Percentiles rank a stretch among this genome's conserved stretches.
These are phyloP conservation scores for Melanostoma scalare DNA, from an alignment of 2,888 invertebrate species.

Conservation along the genomic window DNA sequence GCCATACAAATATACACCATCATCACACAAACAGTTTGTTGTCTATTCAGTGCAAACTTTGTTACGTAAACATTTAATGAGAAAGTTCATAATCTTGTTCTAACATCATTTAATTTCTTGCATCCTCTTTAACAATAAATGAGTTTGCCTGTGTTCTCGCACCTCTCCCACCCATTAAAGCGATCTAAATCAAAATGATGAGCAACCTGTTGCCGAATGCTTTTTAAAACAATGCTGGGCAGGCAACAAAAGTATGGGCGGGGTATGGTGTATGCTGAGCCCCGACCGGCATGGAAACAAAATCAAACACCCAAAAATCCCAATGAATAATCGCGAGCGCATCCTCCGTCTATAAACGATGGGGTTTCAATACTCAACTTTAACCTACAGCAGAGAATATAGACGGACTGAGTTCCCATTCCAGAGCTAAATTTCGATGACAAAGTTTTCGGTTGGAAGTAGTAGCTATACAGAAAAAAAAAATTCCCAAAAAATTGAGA, in stretches of 20 bases:
- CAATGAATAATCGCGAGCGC: conserved; percentile 15
- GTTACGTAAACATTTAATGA: conserved; percentile 62
- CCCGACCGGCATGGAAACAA: background rate
- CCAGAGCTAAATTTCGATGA: conserved; percentile 8
- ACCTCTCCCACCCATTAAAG: background rate
- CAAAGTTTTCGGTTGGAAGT: conserved; percentile 3
- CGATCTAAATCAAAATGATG: conserved; percentile 39
- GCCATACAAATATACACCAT: conserved; percentile 10
- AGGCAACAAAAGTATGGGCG: background rate
- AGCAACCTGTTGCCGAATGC: conserved; percentile 50
- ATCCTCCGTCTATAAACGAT: background rate
- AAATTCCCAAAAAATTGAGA: too few relatives aligned
- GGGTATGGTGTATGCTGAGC: background rate
- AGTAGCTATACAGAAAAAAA: background rate
- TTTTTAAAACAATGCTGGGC: conserved; percentile 33
- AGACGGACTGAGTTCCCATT: background rate
- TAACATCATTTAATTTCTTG: conserved; percentile 37
- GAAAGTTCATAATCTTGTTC: conserved; percentile 60
- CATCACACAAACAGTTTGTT: conserved; percentile 40
- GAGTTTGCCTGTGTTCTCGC: conserved; percentile 6
- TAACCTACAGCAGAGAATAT: too few relatives aligned
- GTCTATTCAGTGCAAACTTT: conserved; percentile 60
- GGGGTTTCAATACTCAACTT: background rate
- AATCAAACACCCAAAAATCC: background rate
- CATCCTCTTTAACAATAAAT: conserved; percentile 46